Conservation (phyloP, 2,113 vertebrate species). For the Hemiscyllium ocellatum region DNA sequence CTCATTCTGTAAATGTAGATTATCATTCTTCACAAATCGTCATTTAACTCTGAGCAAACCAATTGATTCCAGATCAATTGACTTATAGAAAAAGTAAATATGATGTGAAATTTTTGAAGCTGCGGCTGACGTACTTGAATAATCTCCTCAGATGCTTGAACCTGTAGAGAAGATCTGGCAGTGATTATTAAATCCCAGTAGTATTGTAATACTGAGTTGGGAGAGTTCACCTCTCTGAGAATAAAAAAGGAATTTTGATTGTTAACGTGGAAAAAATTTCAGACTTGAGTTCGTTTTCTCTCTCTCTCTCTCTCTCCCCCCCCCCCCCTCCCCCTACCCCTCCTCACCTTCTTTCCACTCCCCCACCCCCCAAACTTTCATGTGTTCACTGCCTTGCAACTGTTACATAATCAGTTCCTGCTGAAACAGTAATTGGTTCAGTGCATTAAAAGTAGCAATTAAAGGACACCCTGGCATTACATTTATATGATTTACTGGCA, state of each 20-base stretch:
- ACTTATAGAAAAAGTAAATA: background rate
- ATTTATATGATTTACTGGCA: background rate
- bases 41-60: background rate
- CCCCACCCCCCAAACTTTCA: too few relatives aligned
- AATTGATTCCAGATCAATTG: constrained; percentile 23
- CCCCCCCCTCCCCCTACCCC: too few relatives aligned
- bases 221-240: background rate
- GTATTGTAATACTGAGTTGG: background rate
- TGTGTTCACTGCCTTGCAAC: background rate
- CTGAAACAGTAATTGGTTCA: background rate
- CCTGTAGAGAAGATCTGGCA: background rate
- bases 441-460: constrained; percentile 1
- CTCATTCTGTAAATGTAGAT: background rate
- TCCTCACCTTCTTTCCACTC: too few relatives aligned
- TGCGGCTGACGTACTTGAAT: constrained; percentile 8
- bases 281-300: background rate
- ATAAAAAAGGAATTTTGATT: constrained; percentile 2
- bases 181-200: background rate
- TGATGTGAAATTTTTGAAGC: constrained; percentile 23
- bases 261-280: background rate
- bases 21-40: background rate
- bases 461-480: background rate
- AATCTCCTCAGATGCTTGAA: constrained; percentile 25
- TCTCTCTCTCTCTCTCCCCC: too few relatives aligned
- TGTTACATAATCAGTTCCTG: constrained; percentile 7